These are phyloP conservation scores for Macrochelys suwanniensis DNA, from an alignment of 2,797 vertebrate genomes.

Conservation along the genomic window DNA sequence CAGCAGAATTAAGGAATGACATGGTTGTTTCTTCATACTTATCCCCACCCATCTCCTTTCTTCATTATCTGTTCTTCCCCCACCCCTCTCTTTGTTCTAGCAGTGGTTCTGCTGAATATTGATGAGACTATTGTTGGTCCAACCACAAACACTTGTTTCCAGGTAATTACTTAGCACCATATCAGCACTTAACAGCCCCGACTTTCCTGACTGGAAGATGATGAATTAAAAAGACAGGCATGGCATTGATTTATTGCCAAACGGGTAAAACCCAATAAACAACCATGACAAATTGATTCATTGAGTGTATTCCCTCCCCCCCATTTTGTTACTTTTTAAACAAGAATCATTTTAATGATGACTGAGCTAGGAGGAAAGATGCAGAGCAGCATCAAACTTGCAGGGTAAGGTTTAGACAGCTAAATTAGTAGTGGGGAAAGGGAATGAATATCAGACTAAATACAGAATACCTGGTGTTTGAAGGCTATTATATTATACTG, in stretches of 20 bases:
- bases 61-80: fast-evolving
- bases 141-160: background rate
- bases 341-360: background rate
- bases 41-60: background rate
- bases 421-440: background rate
- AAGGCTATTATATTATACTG: background rate
- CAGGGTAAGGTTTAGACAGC: background rate
- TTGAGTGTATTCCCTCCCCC: background rate
- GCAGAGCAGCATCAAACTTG: background rate
- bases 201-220: constrained; percentile 45
- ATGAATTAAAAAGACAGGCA: constrained; percentile 65
- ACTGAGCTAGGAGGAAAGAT: background rate
- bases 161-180: constrained; percentile 61
- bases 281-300: background rate
- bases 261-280: constrained; percentile 46
- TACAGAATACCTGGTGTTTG: background rate
- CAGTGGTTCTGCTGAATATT: background rate
- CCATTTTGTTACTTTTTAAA: constrained; percentile 7
- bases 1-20: background rate
- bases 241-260: constrained; percentile 29
- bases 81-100: background rate
- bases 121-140: background rate
- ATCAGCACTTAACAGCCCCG: constrained; percentile 48
- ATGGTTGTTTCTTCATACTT: background rate
- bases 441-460: background rate